Evolutionary conservation across 2,888 invertebrate species (phyloP), one percentile per base, ranked within the genome.

Genomic region (Mesochorus sp.): DNA sequence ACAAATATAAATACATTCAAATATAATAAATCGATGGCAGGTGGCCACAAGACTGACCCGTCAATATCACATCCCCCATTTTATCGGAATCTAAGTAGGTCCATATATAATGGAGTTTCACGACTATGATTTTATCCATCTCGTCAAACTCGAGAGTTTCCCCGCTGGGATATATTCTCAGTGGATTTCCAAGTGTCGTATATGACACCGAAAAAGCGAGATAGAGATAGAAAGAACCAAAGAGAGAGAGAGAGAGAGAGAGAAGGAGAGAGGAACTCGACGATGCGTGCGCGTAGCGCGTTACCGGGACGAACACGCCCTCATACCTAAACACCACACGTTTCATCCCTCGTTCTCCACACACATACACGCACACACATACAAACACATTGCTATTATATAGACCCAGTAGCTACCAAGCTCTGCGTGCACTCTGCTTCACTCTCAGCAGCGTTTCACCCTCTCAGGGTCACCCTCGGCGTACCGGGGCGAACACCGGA

Each of bases 81-180:
- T 44, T 37, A 39, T 57, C 21, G n/a, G 14, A 59, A 71, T 44
- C 39, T 28, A 39, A 61, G 49, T 57, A 61, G 70, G 12, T 47
- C 59, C 28, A 61, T 51, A 49, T 42, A n/a, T n/a, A n/a, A n/a
- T 28, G 51, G 42, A 42, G 26, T 17, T 26, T 28, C 28, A 39
- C 57, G 24, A 47, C 73, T 47, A 83, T 84, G 84, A 85, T 83
- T 86, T 87, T n/a, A 87, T 88, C 85, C 85, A 85, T 84, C 84
- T 83, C 83, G 83, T 84, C 85, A 80, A 85, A 81, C 83, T 85
- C 39, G 62, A 66, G 73, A 67, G 74, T 79, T 76, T 72, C 51
- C 71, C 80, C 71, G 72, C 76, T 80, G 74, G 62, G 62, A 62
- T 62, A 84, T 84, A 87, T 87, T 85, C 85, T 85, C 87, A 77